These are phyloP conservation scores for Oreohelix idahoensis DNA, from an alignment of 1,140 invertebrate genomes.

Conservation along the genomic window DNA sequence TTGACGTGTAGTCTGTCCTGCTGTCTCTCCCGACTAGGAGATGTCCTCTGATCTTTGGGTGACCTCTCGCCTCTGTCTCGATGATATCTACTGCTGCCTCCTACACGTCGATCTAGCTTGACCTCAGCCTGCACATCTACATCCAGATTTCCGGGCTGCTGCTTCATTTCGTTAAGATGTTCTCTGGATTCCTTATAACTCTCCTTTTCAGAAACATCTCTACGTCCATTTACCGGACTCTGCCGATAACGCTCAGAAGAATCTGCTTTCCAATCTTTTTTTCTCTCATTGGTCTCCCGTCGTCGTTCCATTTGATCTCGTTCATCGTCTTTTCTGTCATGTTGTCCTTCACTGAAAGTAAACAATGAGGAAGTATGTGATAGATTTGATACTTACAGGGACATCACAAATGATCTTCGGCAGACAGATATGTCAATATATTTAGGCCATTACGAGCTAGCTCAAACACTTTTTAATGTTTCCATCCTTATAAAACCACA, in stretches of 20 bases:
- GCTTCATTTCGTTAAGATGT: conserved; percentile 44
- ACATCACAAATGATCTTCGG: too few relatives aligned
- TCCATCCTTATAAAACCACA: too few relatives aligned
- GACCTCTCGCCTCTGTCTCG: conserved; percentile 35
- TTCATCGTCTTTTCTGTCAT: conserved; percentile 34
- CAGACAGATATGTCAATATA: too few relatives aligned
- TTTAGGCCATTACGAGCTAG: too few relatives aligned
- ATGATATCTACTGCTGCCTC: conserved; percentile 44
- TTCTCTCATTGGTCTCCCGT: conserved; percentile 34
- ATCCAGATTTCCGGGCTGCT: conserved; percentile 18
- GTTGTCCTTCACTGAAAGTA: conserved; percentile 41
- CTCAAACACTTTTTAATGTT: too few relatives aligned
- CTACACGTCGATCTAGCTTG: conserved; percentile 27
- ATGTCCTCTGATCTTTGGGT: conserved; percentile 45
- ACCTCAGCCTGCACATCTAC: conserved; percentile 23
- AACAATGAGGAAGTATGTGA: too few relatives aligned
- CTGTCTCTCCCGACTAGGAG: conserved; percentile 48
- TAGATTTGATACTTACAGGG: too few relatives aligned
- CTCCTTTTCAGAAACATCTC: conserved; percentile 42
- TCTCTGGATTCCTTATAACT: conserved; percentile 48
- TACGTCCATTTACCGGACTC: conserved; percentile 47
- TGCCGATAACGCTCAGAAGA: conserved; percentile 55
- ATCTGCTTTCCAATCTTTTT: conserved; percentile 41
- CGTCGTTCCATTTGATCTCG: conserved; percentile 29
- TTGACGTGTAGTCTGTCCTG: conserved; percentile 30